A percentile compares a stretch with the other conserved stretches of the same genome.
These are phyloP conservation scores for Erythrolamprus reginae DNA, from an alignment of 2,113 vertebrate genomes.

Conservation along the genomic window DNA sequence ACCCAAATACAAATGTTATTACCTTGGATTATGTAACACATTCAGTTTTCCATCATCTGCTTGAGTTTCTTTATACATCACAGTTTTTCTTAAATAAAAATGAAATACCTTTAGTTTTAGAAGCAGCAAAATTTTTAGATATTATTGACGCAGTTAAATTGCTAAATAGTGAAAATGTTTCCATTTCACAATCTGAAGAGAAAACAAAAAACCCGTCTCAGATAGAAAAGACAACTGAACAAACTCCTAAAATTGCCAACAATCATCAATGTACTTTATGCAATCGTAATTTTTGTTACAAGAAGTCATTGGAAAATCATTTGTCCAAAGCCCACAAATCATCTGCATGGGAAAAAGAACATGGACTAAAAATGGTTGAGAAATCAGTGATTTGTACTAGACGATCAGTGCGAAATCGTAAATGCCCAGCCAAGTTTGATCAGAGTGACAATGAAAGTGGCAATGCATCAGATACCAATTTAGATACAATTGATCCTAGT, in stretches of 20 bases:
- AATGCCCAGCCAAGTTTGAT: slow-evolving; percentile 76
- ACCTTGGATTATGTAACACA: slow-evolving; percentile 89
- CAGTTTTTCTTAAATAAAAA: slow-evolving; percentile 83
- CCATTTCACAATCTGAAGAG: slow-evolving; percentile 52
- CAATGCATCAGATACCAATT: slow-evolving; percentile 57
- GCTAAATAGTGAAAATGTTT: slow-evolving; percentile 71
- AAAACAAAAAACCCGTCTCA: slow-evolving; percentile 44
- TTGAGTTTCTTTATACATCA: slow-evolving; percentile 91
- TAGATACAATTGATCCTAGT: slow-evolving; percentile 58
- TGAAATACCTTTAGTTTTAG: slow-evolving; percentile 81
- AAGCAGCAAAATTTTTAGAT: slow-evolving; percentile 91
- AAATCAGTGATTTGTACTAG: slow-evolving; percentile 64
- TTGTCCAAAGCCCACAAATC: slow-evolving; percentile 70
- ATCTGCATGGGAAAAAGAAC: slow-evolving; percentile 54
- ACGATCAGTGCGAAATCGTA: slow-evolving; percentile 79
- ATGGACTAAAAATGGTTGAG: slow-evolving; percentile 69
- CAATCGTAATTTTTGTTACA: slow-evolving; percentile 72
- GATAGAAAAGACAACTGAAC: slow-evolving; percentile 57
- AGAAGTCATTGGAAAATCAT: slow-evolving; percentile 78
- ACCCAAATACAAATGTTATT: slow-evolving; percentile 76
- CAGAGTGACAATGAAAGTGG: slow-evolving; percentile 65
- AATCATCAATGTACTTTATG: slow-evolving; percentile 72
- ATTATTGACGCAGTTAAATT: slow-evolving; percentile 92
- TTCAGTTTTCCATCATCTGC: slow-evolving; percentile 85
- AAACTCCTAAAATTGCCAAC: slow-evolving; percentile 60